Conservation (phyloP, 2,888 invertebrate genomes). For the Nymphalis polychloros region DNA sequence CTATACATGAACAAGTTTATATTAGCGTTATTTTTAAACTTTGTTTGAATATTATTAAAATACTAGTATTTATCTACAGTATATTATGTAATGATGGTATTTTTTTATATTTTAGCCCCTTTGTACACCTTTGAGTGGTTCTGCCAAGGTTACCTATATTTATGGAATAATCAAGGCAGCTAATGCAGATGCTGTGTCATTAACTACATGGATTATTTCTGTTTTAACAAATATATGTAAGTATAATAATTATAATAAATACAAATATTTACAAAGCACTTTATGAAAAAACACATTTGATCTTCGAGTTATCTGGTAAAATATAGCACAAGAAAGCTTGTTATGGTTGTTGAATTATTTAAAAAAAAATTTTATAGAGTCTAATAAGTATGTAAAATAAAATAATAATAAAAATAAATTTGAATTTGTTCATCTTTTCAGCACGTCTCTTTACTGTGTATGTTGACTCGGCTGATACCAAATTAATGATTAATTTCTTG, state of each 20-base stretch:
- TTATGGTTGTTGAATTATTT: too few relatives aligned
- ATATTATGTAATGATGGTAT: too few relatives aligned
- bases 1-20: too few relatives aligned
- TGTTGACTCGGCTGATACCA: constrained; percentile 88
- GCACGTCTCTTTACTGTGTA: constrained; percentile 91
- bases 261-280: neutral
- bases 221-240: constrained; percentile 90
- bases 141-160: constrained; percentile 90
- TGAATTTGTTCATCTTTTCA: constrained; percentile 64
- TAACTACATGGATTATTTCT: constrained; percentile 91
- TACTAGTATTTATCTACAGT: neutral
- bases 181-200: constrained; percentile 89
- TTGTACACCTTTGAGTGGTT: constrained; percentile 90
- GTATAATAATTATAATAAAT: constrained; percentile 50
- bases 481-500: constrained; percentile 87
- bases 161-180: constrained; percentile 85
- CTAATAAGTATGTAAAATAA: too few relatives aligned
- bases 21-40: too few relatives aligned
- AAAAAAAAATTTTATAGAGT: too few relatives aligned
- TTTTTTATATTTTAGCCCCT: constrained; percentile 81
- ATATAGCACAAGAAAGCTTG: too few relatives aligned
- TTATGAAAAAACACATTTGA: neutral
- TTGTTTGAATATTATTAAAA: neutral
- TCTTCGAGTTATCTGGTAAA: too few relatives aligned
- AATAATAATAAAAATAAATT: neutral